A percentile compares a stretch with the other conserved stretches of the same genome.
Evolutionary conservation across 1,140 invertebrate species (phyloP).

Genomic region (Apis laboriosa): DNA sequence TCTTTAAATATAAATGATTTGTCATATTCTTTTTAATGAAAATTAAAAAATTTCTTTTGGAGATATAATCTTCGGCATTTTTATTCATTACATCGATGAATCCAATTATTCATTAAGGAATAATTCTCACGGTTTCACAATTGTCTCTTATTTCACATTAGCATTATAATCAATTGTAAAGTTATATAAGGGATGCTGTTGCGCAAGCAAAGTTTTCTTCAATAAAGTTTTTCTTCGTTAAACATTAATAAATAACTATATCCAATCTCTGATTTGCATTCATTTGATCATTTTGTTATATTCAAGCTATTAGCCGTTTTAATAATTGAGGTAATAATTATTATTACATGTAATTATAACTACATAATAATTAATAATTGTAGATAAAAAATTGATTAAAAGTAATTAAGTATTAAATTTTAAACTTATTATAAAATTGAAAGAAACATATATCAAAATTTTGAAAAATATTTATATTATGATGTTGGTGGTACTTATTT

Average conservation of each 20-base stretch:
- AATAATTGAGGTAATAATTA: not conserved
- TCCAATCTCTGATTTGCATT: not conserved
- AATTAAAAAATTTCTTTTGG: not conserved
- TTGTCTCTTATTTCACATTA: slow-evolving; percentile 28
- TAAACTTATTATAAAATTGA: not conserved
- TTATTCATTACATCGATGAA: slow-evolving; percentile 12
- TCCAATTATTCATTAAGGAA: slow-evolving; percentile 24
- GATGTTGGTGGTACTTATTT: not conserved
- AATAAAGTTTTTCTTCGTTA: not conserved
- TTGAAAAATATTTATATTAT: no score
- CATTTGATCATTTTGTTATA: slow-evolving; percentile 12
- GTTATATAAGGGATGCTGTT: slow-evolving; percentile 22
- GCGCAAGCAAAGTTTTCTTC: slow-evolving; percentile 30
- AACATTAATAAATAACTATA: slow-evolving; percentile 14
- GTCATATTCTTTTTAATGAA: not conserved
- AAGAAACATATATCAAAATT: not conserved
- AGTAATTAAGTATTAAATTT: not conserved
- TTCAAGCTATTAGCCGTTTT: not conserved
- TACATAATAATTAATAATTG: not conserved
- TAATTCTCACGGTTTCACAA: slow-evolving; percentile 49
- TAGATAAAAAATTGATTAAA: not conserved
- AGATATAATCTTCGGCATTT: not conserved
- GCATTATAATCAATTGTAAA: not conserved
- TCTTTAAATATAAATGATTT: not conserved
- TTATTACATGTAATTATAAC: not conserved